Evolutionary conservation across 2,888 invertebrate species (phyloP), one percentile per base, ranked within the genome.

Genomic region (Rhaphigaster nebulosa): DNA sequence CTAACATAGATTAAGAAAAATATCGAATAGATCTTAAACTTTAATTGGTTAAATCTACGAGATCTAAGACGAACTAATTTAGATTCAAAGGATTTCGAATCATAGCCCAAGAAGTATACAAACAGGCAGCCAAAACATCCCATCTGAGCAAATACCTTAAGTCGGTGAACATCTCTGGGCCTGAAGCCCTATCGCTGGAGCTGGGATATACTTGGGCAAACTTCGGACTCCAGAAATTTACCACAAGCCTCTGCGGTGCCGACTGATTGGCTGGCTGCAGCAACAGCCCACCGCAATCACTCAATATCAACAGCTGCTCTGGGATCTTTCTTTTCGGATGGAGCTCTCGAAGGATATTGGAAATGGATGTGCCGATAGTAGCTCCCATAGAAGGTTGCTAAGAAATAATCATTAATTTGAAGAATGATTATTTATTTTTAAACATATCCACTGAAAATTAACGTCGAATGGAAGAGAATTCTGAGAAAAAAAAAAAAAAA

Each of bases 161-260:
- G 20, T 29, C 70, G 18, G 34, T 15, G 34, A 76, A 38, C 20
- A 65, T 65, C 15, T 18, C 60, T n/a, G 15, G 15, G 65, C 13
- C 29, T 29, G 29, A 5, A 12, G 29, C 29, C 70, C 13, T 34
- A 76, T 38, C 70, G 70, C 70, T 76, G 70, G 70, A 76, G 38
- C 18, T 76, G 70, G 70, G 38, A 76, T 76, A 76, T 76, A 76
- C 70, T 76, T 76, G 70, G 38, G 34, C 34, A 38, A 76, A 76
- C 70, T 76, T 76, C 34, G 70, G 70, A 76, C 70, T 76, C 15
- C 6, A 76, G 70, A 38, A 76, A 76, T 76, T 76, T 38, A 76
- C 70, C 70, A 23, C 70, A 76, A 18, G 15, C 10, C 38, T 23
- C 70, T 76, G 70, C 70, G 70, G 70, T 76, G 34, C 1, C 18